These are phyloP conservation scores for Geophilus truncorum DNA, from an alignment of 2,888 invertebrate species.

Conservation along the genomic window DNA sequence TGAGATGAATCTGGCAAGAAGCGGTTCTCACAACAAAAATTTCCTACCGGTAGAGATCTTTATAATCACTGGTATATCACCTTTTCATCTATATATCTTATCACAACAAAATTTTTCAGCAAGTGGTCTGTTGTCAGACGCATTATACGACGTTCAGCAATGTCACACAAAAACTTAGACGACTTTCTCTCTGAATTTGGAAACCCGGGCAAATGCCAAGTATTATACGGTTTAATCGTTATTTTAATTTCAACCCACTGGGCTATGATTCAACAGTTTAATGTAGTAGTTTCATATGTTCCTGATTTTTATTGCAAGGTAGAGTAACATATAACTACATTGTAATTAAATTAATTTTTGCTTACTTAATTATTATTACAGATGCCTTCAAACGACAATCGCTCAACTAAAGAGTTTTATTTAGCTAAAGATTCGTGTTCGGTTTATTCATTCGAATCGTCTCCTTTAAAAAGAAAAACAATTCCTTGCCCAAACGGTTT, in stretches of 20 bases:
- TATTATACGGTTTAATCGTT: neutral
- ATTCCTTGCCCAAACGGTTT: neutral
- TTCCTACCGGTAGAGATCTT: no score
- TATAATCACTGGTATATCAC: no score
- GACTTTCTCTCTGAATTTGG: neutral
- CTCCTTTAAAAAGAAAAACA: neutral
- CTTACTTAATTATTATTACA: neutral
- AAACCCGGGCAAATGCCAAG: conserved; percentile 4
- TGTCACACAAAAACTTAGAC: neutral
- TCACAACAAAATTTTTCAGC: no score
- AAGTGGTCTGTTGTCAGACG: no score
- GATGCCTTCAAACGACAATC: neutral
- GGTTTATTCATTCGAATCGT: neutral
- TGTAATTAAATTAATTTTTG: neutral
- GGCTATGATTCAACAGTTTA: neutral
- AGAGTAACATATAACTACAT: neutral
- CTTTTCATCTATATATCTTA: no score
- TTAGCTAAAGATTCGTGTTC: neutral
- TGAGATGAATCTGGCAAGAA: no score
- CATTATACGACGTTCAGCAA: neutral
- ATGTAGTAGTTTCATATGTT: neutral
- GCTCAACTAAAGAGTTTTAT: neutral
- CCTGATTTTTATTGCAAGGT: neutral
- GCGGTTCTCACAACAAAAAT: no score
- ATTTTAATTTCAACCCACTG: neutral